Percentiles rank a stretch among this genome's conserved stretches.
phyloP scores from a whole-genome alignment of 1,140 invertebrate genomes.

The Diorhabda sublineata region DNA sequence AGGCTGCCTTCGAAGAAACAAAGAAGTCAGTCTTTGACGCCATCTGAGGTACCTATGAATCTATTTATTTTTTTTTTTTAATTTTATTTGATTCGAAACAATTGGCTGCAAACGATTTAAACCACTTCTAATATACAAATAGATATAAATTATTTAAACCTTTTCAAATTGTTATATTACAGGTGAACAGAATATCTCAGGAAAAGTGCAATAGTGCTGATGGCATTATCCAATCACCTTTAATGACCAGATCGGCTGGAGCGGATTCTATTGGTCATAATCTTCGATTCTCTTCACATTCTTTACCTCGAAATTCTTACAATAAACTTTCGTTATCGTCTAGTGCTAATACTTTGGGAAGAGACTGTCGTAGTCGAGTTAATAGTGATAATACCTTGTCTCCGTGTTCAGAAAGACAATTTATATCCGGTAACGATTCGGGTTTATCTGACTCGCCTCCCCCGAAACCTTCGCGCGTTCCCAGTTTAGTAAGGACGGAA shows the following conservation, averaged over 20 bases:
- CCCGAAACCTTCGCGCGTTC: constrained; percentile 67
- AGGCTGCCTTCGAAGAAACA: constrained; percentile 65
- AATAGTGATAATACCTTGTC: constrained; percentile 57
- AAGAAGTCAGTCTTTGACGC: constrained; percentile 63
- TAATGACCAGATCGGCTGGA: constrained; percentile 45
- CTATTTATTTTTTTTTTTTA: too few relatives aligned
- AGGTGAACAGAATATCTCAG: constrained; percentile 46
- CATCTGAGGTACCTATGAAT: constrained; percentile 46
- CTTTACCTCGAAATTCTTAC: constrained; percentile 49
- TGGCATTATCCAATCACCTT: constrained; percentile 53
- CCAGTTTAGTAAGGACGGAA: constrained; percentile 48
- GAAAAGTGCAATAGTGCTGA: constrained; percentile 60
- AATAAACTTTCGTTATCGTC: constrained; percentile 41
- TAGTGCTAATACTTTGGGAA: constrained; percentile 41
- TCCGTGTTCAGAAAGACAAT: constrained; percentile 47
- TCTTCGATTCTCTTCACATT: constrained; percentile 55
- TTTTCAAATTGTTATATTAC: background rate
- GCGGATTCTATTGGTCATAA: constrained; percentile 39
- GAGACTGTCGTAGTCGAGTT: constrained; percentile 47
- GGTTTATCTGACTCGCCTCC: constrained; percentile 54
- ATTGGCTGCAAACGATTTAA: too few relatives aligned
- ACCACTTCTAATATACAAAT: too few relatives aligned
- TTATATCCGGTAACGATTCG: constrained; percentile 36
- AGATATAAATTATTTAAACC: too few relatives aligned
- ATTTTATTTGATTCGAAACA: too few relatives aligned